Base-by-base conservation (phyloP, 37 sponge, comb jelly and placozoan species). In the Hexactinellida sp. region DNA sequence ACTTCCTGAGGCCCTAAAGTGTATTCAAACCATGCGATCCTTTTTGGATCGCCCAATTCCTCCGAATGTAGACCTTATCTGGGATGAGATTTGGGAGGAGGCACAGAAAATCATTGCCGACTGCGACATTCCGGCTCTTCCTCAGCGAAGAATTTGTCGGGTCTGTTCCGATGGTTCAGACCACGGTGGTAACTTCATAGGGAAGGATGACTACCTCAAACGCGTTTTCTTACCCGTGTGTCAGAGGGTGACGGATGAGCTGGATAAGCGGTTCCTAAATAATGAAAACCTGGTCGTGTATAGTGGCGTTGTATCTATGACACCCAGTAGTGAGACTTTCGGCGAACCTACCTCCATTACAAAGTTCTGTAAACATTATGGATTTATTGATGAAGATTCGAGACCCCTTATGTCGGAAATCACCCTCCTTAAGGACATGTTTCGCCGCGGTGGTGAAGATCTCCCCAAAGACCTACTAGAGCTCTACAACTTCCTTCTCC, bases 151-250 rank as follows among this genome's bases (percentile, higher is more conserved):
- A n/a, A n/a, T n/a, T n/a, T n/a, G n/a, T n/a, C n/a, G n/a, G n/a
- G n/a, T n/a, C n/a, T n/a, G n/a, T n/a, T n/a, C 13, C 16, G 52
- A 47, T 47, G 13, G 52, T 47, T 9, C 52, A 47, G 52, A 19
- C 16, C 52, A 9, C 52, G 52, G 52, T 32, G 76, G 76, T 25
- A 63, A 23, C 76, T 63, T 21, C 13, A 10, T 28, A 63, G 13
- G 76, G 3, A 63, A 63, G 34, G 76, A 63, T 63, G 76, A 63
- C 76, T 63, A 63, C 76, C 76, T 23, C 76, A 63, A 32, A 63
- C 25, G 76, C 5, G 76, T 63, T 32, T 63, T 63, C 76, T 28
- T 32, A 28, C 32, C 34, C 34, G 34, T 32, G 25, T 63, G 76
- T 28, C 32, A 63, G 76, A 63, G 76, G 76, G 76, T 63, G 3